Evolutionary conservation across 2,113 vertebrate species (phyloP), one percentile per base, ranked within the genome.

Genomic region (Catagonus wagneri): DNA sequence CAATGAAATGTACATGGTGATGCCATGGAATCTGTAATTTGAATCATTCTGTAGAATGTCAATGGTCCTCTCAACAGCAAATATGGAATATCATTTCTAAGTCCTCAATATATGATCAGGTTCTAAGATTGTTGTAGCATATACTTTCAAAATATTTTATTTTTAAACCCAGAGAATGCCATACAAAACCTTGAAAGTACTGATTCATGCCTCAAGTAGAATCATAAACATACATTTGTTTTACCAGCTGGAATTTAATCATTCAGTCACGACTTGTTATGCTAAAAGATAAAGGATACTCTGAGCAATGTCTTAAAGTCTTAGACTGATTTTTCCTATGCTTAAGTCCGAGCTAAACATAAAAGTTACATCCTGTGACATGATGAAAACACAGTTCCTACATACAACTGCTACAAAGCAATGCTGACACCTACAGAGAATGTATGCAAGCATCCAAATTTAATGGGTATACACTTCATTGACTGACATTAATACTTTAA

Each of bases 361-460:
- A 32, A 78, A 92, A 94, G 34, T 69, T 84, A 52, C 13, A 80
- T 61, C 29, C 13, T 80, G 15, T 71, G 68, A 86, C 34, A 56
- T 87, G 50, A 61, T n/a, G 39, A 90, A 94, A 93, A 75, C 56
- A 68, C 44, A 96, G 74, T 90, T 96, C 83, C 96, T 93, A 79
- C 72, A 68, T 10, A 88, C 19, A 65, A 96, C 94, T 95, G 97
- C 93, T 84, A 96, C 97, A 98, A 98, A 98, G 97, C 98, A 98
- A 98, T 97, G 98, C 96, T 98, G 98, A 98, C 98, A 98, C 97
- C 98, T 98, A 98, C 97, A 98, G 98, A 98, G 96, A 97, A 98
- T 93, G 87, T 97, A 97, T 96, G 98, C 95, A 98, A 98, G 98
- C 98, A 98, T 96, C 85, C 97, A 90, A 89, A 58, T 96, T 92